Evolutionary conservation across 2,888 invertebrate genomes (phyloP), one percentile per base, ranked within the genome.

Genomic region (Ophioninae sp.): DNA sequence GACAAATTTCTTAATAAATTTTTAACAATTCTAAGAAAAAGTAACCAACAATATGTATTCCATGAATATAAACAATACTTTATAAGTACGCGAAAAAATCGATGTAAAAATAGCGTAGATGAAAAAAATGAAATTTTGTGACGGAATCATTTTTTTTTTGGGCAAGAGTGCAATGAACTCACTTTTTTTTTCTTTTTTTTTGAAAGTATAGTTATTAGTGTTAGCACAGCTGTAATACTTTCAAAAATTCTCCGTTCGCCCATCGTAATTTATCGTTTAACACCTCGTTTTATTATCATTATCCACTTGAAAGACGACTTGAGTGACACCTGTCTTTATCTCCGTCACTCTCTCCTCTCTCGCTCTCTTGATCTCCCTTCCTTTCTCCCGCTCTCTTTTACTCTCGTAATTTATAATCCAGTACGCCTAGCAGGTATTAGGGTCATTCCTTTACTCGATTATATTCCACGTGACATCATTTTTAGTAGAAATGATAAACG

Each of bases 121-220:
- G 20, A 20, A 22, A 59, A 59, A 22, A 59, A 59, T 59, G 20
- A 9, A 13, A 51, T 17, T 51, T 51, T 2, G 17, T 51, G 6
- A 3, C 51, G 13, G 51, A 51, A 51, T 51, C 13, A 20, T 56
- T 51, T 56, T 65, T 64, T 37, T 37, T 37, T 17, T 39, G 71
- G 58, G 72, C 72, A 65, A 59, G 68, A 74, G 67, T 73, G 56
- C 58, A 65, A 79, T 37, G 65, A 41, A 79, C 56, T 68, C 23
- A 30, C 30, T 30, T 30, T 30, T 30, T 30, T 30, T 30, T 30
- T 3, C 3, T 72, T 68, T 65, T 68, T 59, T 61, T 59, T 37
- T 59, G 23, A 63, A 23, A 51, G 51, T 51, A 51, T 51, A 51
- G 51, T 51, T 51, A 13, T 13, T 51, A 51, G 17, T 51, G 51